These are phyloP conservation scores for Callorhinus ursinus DNA, from an alignment of 2,113 vertebrate genomes.

Conservation along the genomic window DNA sequence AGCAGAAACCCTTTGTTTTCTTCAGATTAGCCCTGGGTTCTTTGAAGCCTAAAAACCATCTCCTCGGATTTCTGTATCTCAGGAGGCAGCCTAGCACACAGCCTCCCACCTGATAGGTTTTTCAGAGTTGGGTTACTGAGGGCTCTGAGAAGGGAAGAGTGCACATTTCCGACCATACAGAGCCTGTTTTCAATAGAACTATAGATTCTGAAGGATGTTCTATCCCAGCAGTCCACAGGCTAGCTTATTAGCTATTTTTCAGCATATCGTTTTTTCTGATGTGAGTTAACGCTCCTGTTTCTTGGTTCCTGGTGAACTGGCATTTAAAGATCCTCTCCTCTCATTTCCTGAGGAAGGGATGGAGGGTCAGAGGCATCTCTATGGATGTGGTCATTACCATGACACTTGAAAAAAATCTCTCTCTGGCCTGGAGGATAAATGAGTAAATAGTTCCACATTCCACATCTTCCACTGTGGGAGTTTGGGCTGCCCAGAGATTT, in stretches of 20 bases:
- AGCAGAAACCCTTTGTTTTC: not conserved
- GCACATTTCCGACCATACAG: not conserved
- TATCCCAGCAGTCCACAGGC: not conserved
- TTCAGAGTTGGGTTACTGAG: constrained; percentile 11
- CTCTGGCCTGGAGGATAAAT: not conserved
- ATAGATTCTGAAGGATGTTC: not conserved
- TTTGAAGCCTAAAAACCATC: not conserved
- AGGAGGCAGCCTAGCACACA: not conserved
- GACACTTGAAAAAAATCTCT: not conserved
- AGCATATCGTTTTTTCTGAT: not conserved
- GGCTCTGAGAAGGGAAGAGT: not conserved
- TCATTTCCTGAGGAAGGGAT: not conserved
- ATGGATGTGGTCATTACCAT: not conserved
- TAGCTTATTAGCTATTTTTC: not conserved
- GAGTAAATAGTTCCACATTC: not conserved
- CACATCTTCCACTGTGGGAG: not conserved
- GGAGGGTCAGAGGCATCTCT: not conserved
- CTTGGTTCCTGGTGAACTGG: not conserved
- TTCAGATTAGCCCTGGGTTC: not conserved
- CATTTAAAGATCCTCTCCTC: not conserved
- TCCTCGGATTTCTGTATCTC: not conserved
- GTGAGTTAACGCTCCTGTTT: not conserved
- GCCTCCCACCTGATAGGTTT: not conserved
- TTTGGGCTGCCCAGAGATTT: not conserved
- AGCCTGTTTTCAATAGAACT: not conserved